Percentiles rank a stretch among this genome's conserved stretches.
Evolutionary conservation across 1,140 invertebrate species (phyloP).

Genomic region (Sitobion miscanthi): DNA sequence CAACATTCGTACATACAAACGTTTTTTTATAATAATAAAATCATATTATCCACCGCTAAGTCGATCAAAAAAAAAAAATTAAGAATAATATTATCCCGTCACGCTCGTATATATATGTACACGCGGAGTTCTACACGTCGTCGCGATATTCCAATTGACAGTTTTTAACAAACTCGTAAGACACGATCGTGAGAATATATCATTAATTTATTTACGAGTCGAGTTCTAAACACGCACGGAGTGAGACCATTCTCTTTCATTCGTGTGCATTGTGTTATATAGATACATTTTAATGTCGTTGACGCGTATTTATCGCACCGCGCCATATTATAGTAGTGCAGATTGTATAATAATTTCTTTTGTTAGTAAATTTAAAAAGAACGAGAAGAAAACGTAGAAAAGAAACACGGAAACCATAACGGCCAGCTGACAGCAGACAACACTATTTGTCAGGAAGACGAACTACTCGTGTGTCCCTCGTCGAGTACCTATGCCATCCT

Average conservation of each 20-base stretch:
- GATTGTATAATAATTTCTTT: slow-evolving; percentile 7
- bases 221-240: slow-evolving; percentile 20
- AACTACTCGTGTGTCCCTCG: neutral
- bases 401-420: neutral
- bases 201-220: slow-evolving; percentile 39
- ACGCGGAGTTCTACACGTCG: too few relatives aligned
- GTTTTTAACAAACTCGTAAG: neutral
- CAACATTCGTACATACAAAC: neutral
- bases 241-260: neutral
- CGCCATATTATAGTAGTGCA: neutral
- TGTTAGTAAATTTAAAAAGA: neutral
- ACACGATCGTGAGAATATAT: slow-evolving; percentile 26
- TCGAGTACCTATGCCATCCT: neutral
- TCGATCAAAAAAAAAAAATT: neutral
- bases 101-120: neutral
- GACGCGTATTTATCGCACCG: neutral
- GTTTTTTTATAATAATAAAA: neutral
- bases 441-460: neutral
- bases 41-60: neutral
- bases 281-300: neutral
- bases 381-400: neutral
- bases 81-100: neutral
- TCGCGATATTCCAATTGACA: slow-evolving; percentile 20
- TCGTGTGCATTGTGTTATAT: neutral
- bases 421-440: neutral